These are phyloP conservation scores for Glossophaga mutica DNA, from an alignment of 2,797 vertebrate genomes.

Conservation along the genomic window DNA sequence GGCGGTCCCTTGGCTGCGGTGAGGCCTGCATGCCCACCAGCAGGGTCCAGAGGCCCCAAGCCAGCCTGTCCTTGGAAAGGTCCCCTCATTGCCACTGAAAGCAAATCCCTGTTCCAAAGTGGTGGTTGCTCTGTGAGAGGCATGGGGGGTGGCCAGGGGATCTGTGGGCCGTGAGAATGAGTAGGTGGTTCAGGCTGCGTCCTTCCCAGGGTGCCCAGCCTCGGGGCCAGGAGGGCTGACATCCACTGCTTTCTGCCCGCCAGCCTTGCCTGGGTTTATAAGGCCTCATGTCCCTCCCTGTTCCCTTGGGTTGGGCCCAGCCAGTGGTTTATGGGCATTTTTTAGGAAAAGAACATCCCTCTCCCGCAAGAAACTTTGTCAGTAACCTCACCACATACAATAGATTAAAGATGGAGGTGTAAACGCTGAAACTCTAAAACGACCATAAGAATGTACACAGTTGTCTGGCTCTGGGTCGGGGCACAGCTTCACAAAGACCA, in stretches of 20 bases:
- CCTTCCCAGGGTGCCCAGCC: background rate
- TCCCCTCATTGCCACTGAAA: background rate
- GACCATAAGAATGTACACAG: background rate
- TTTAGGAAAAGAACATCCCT: background rate
- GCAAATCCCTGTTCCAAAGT: background rate
- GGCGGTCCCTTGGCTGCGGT: background rate
- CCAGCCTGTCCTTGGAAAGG: background rate
- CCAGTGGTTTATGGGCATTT: background rate
- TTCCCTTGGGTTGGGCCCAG: background rate
- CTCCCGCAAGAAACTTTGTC: background rate
- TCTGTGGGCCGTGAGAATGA: background rate
- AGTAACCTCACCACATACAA: background rate
- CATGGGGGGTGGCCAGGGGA: fast-evolving
- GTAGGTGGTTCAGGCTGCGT: background rate
- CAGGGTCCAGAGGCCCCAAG: fast-evolving
- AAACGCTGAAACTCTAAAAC: background rate
- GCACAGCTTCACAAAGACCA: background rate
- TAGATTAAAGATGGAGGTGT: slow-evolving; percentile 38
- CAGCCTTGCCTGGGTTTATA: background rate
- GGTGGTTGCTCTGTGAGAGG: background rate
- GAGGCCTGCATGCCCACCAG: background rate
- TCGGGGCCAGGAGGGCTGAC: background rate
- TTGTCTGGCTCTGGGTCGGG: background rate
- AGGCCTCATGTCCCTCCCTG: background rate
- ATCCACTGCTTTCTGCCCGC: background rate